Evolutionary conservation across 2,888 invertebrate species (phyloP), one percentile per base, ranked within the genome.

Genomic region (Phyllotreta striolata): DNA sequence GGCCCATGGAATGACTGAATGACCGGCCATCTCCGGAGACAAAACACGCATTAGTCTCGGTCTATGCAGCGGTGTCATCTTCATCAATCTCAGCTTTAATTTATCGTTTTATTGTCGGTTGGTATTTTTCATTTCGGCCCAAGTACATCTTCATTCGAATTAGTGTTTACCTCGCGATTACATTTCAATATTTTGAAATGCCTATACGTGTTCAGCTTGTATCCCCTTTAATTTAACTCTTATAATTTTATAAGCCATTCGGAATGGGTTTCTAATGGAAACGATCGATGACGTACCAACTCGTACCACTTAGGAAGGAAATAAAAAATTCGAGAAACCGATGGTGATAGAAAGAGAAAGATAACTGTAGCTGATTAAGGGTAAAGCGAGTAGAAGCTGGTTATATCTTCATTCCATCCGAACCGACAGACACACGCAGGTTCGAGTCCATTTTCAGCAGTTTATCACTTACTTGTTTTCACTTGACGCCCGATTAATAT

Each of bases 401-500:
- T 79, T 77, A 80, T 74, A 76, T 79, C 80, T 80, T 79, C 78
- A 80, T 80, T 76, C 73, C 73, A 72, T 73, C 70, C 75, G 60
- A 60, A 60, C 60, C 76, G 77, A 76, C 76, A 76, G 75, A 77
- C 77, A 76, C 79, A 79, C 77, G 77, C 78, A 79, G 79, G 77
- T 78, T 78, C 76, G 75, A 77, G 78, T 79, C 78, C 79, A 77
- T 80, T 80, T 81, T 79, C 78, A 80, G 78, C 80, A 80, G 78
- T 81, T 81, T 81, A 81, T 81, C 81, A 81, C 81, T 78, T 79
- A 76, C 79, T 81, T 82, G 82, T 82, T 81, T 80, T 73, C 75
- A 76, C 77, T 76, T 81, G 81, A 81, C 81, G 78, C 76, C 76
- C 81, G 80, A 82, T 82, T 82, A 81, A 82, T 82, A 81, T 81